These are phyloP conservation scores for Paradisaea rubra DNA, from an alignment of 2,113 vertebrate species.

Conservation along the genomic window DNA sequence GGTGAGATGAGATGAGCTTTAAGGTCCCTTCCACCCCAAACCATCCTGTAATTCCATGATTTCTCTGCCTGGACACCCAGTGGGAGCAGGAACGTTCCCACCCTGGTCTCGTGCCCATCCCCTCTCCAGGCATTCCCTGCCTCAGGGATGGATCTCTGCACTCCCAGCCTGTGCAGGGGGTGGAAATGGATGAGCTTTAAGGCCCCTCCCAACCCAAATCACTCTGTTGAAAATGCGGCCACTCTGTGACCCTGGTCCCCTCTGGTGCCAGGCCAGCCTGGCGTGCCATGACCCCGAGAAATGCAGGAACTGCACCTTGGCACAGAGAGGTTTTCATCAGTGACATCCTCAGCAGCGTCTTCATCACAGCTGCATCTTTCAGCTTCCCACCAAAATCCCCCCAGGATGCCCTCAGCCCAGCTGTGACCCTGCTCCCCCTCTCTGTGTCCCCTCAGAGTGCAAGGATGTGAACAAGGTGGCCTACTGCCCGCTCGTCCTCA, in stretches of 20 bases:
- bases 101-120: not conserved
- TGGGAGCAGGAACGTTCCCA: not conserved
- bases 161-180: not conserved
- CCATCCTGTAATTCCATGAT: not conserved
- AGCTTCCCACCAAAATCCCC: not conserved
- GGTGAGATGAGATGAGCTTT: not conserved
- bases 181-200: not conserved
- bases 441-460: slow-evolving; percentile 79
- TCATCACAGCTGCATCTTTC: fast-evolving
- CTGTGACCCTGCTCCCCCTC: not conserved
- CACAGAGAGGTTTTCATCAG: not conserved
- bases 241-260: not conserved
- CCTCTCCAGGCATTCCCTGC: not conserved
- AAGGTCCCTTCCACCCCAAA: not conserved
- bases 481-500: slow-evolving; percentile 98
- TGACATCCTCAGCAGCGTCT: not conserved
- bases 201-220: not conserved
- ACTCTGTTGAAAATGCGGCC: not conserved
- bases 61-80: too few relatives aligned
- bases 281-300: fast-evolving
- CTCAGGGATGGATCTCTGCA: not conserved
- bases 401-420: not conserved
- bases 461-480: slow-evolving; percentile 99
- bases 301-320: not conserved
- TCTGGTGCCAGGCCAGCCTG: not conserved